Evolutionary conservation across 2,113 vertebrate species (phyloP).

Genomic region (Lophius piscatorius): DNA sequence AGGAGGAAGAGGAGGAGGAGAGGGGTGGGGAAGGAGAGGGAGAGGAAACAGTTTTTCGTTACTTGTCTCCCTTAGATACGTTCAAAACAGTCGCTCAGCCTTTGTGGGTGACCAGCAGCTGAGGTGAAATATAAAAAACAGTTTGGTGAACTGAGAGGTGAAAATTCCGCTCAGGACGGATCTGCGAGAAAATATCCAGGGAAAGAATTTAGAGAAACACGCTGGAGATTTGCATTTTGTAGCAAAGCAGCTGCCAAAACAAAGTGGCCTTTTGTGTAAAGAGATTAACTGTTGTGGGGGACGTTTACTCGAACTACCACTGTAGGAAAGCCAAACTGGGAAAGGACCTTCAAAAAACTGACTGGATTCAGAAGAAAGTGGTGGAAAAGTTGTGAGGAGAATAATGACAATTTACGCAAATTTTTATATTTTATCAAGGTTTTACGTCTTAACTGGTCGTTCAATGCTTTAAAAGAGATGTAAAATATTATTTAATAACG

Average conservation of each 20-base stretch:
- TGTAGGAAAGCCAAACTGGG: slow-evolving; percentile 51
- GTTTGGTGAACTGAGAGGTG: background rate
- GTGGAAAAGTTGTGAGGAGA: slow-evolving; percentile 9
- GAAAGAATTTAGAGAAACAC: slow-evolving; percentile 43
- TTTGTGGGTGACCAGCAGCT: slow-evolving; percentile 14
- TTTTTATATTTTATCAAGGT: no score
- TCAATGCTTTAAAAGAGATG: no score
- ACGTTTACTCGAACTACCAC: slow-evolving; percentile 58
- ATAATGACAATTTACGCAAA: no score
- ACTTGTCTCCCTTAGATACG: slow-evolving; percentile 43
- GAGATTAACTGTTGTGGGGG: slow-evolving; percentile 76
- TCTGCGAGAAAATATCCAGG: background rate
- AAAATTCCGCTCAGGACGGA: background rate
- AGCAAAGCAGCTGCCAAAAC: slow-evolving; percentile 71
- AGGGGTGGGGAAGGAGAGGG: slow-evolving; percentile 7
- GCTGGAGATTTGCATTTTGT: slow-evolving; percentile 71
- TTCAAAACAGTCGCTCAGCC: slow-evolving; percentile 35
- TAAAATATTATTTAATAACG: no score
- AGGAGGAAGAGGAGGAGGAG: slow-evolving; percentile 12
- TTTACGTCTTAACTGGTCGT: no score
- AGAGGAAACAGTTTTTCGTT: slow-evolving; percentile 66
- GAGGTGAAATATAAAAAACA: background rate
- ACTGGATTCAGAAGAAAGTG: slow-evolving; percentile 12
- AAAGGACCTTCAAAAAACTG: slow-evolving; percentile 30
- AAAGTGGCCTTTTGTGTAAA: slow-evolving; percentile 73